Percentiles rank a stretch among this genome's conserved stretches.
Conservation (phyloP, 2,888 invertebrate genomes). For the Leptinotarsa peninsularis region DNA sequence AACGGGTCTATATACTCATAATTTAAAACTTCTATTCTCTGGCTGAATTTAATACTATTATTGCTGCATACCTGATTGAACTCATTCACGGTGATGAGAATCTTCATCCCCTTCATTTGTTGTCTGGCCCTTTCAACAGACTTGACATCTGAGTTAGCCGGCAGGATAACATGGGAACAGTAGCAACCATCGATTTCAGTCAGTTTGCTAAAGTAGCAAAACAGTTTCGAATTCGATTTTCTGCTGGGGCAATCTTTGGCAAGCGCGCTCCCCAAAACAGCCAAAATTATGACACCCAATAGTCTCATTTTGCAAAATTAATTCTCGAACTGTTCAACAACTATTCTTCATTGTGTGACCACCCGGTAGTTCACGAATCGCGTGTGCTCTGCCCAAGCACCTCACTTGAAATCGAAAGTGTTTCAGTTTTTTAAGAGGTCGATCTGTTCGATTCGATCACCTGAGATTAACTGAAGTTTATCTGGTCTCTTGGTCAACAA, state of each 20-base stretch:
- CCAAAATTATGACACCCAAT: constrained; percentile 28
- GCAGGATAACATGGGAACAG: constrained; percentile 63
- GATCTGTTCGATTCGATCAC: constrained; percentile 57
- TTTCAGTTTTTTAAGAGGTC: constrained; percentile 50
- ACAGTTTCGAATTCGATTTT: constrained; percentile 59
- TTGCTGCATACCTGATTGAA: constrained; percentile 69
- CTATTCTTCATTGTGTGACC: constrained; percentile 20
- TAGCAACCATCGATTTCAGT: constrained; percentile 59
- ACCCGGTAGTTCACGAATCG: constrained; percentile 24
- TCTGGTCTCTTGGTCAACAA: constrained; percentile 32
- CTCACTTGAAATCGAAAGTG: constrained; percentile 53
- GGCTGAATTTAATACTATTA: background rate
- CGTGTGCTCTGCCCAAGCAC: constrained; percentile 22
- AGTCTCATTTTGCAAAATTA: constrained; percentile 31
- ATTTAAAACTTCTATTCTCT: too few species aligned
- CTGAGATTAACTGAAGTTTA: constrained; percentile 55
- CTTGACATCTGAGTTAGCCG: constrained; percentile 57
- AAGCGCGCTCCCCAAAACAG: constrained; percentile 34
- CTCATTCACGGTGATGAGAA: constrained; percentile 70
- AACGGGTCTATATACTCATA: too few species aligned
- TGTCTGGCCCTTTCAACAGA: constrained; percentile 68
- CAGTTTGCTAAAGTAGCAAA: constrained; percentile 62
- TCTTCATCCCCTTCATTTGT: constrained; percentile 68
- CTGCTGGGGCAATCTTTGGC: constrained; percentile 56
- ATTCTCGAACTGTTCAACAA: constrained; percentile 1